phyloP scores from a whole-genome alignment of 2,888 invertebrate genomes.

The Glaucopsyche alexis region DNA sequence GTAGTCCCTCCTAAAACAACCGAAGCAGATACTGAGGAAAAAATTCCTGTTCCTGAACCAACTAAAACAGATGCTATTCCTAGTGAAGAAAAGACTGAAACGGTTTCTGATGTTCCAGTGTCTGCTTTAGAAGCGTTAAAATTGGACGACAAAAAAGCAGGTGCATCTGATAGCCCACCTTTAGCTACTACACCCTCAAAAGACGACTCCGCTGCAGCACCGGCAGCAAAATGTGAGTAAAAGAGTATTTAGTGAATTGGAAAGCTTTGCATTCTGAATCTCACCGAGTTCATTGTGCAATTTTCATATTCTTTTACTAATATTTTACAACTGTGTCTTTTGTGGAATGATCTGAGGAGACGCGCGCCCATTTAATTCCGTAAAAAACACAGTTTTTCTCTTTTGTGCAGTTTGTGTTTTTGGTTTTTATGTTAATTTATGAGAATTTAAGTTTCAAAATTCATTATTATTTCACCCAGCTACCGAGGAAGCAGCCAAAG shows the following conservation, averaged over 20 bases:
- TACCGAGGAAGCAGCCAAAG: slow-evolving; percentile 80
- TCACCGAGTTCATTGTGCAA: slow-evolving; percentile 75
- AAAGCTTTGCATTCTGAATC: slow-evolving; percentile 70
- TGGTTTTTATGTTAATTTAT: slow-evolving; percentile 73
- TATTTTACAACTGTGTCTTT: slow-evolving; percentile 62
- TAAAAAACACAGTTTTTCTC: slow-evolving; percentile 49
- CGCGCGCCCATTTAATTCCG: slow-evolving; percentile 29
- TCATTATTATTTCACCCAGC: slow-evolving; percentile 80
- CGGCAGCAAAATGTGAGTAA: slow-evolving; percentile 73
- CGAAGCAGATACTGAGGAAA: slow-evolving; percentile 2
- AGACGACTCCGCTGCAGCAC: slow-evolving; percentile 56
- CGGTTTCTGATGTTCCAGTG: slow-evolving; percentile 39
- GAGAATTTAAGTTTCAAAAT: slow-evolving; percentile 74
- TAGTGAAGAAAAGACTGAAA: slow-evolving; percentile 35
- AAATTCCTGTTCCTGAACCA: slow-evolving; percentile 27
- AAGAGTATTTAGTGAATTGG: slow-evolving; percentile 45
- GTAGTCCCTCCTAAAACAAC: slow-evolving; percentile 11
- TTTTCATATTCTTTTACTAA: slow-evolving; percentile 71
- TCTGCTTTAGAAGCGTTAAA: slow-evolving; percentile 38
- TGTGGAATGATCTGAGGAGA: slow-evolving; percentile 45
- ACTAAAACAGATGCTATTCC: slow-evolving; percentile 31
- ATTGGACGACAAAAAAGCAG: slow-evolving; percentile 33
- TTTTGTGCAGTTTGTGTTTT: slow-evolving; percentile 78
- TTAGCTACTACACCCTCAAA: slow-evolving; percentile 68
- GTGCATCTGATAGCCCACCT: slow-evolving; percentile 64